Percentiles rank a stretch among this genome's conserved stretches.
These are phyloP conservation scores for Mastomys natalensis DNA, from an alignment of 2,113 vertebrate species.

Conservation along the genomic window DNA sequence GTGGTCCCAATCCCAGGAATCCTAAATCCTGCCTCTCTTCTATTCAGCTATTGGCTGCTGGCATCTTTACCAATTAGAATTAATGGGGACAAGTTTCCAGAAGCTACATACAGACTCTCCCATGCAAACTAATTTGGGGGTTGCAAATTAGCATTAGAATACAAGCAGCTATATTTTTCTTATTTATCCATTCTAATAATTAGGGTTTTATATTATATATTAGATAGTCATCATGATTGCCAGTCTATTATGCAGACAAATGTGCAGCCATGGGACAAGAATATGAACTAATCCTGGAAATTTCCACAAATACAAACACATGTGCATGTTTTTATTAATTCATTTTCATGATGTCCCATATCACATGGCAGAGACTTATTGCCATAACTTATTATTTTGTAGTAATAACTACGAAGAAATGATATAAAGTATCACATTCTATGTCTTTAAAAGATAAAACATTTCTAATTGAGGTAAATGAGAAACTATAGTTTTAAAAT, in stretches of 20 bases:
- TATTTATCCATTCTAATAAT: neutral
- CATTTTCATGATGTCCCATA: neutral
- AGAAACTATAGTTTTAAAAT: neutral
- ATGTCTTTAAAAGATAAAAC: neutral
- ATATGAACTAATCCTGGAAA: neutral
- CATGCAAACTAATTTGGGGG: too few relatives aligned
- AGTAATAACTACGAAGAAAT: neutral
- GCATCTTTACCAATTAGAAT: too few relatives aligned
- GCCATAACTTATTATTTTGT: neutral
- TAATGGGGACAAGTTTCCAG: too few relatives aligned
- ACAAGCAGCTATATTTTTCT: neutral
- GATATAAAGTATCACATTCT: neutral
- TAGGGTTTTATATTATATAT: neutral
- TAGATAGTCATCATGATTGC: neutral
- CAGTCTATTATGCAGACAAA: accelerated
- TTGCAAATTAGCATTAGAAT: too few relatives aligned
- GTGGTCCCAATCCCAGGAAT: too few relatives aligned
- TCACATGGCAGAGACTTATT: neutral
- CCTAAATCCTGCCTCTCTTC: too few relatives aligned
- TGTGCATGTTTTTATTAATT: neutral
- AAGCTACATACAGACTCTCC: too few relatives aligned
- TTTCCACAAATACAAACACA: neutral
- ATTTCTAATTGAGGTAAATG: neutral
- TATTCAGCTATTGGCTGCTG: too few relatives aligned
- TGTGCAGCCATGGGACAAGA: accelerated